These are phyloP conservation scores for Trachelus troglodyta DNA, from an alignment of 2,888 invertebrate species.

Conservation along the genomic window DNA sequence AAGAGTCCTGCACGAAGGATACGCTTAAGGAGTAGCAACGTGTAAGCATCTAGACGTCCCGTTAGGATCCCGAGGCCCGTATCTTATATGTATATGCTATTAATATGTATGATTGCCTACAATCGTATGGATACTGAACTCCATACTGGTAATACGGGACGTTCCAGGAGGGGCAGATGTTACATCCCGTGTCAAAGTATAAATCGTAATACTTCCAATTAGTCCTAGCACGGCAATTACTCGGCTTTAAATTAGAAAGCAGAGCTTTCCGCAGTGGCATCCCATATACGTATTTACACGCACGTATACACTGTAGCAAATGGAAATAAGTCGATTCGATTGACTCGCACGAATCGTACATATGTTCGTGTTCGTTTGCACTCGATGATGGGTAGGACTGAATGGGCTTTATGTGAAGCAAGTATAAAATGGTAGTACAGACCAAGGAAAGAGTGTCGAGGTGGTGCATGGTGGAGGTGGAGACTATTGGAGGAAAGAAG, in stretches of 20 bases:
- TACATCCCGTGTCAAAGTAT: constrained; percentile 28
- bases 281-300: too few relatives aligned
- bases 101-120: constrained; percentile 57
- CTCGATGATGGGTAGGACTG: background rate
- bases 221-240: constrained; percentile 43
- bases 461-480: background rate
- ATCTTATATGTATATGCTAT: constrained; percentile 44
- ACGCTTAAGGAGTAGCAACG: background rate
- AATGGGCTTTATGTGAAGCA: background rate
- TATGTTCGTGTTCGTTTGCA: background rate
- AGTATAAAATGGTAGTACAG: background rate
- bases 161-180: constrained; percentile 28
- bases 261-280: constrained; percentile 6
- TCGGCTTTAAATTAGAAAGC: constrained; percentile 37
- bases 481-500: constrained; percentile 14
- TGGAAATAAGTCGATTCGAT: background rate
- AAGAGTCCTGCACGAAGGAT: constrained; percentile 19
- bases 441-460: background rate
- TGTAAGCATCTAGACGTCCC: constrained; percentile 25
- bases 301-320: background rate
- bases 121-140: constrained; percentile 44
- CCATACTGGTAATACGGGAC: constrained; percentile 33
- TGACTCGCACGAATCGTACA: background rate
- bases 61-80: constrained; percentile 32
- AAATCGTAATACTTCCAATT: constrained; percentile 45